These are phyloP conservation scores for Pipra filicauda DNA, from an alignment of 2,113 vertebrate genomes.

Conservation along the genomic window DNA sequence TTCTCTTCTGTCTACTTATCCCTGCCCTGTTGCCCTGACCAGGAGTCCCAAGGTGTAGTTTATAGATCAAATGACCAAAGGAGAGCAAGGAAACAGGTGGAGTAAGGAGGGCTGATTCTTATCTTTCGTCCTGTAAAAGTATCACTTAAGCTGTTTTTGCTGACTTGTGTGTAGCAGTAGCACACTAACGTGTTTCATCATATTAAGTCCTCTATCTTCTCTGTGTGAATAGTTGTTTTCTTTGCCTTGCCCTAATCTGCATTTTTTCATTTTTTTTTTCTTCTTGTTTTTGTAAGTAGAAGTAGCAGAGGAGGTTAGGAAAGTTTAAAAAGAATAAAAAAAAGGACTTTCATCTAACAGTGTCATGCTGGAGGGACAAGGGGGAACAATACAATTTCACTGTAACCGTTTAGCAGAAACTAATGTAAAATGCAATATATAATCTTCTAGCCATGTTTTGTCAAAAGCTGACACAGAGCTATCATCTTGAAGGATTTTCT, in stretches of 20 bases:
- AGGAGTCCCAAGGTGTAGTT: not conserved
- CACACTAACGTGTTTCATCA: accelerated
- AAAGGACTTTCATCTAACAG: not conserved
- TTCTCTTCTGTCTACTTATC: not conserved
- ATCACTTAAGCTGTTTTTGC: not conserved
- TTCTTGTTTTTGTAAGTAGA: not conserved
- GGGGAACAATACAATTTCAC: not conserved
- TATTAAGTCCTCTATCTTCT: accelerated
- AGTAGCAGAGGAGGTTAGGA: not conserved
- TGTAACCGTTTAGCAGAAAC: not conserved
- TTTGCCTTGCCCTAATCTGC: not conserved
- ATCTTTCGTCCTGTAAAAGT: not conserved
- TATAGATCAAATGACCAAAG: not conserved
- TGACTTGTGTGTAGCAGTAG: not conserved
- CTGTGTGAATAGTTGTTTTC: not conserved
- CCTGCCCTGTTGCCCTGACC: not conserved
- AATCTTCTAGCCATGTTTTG: not conserved
- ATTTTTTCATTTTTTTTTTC: not conserved
- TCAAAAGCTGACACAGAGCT: conserved; percentile 2
- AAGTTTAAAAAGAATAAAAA: not conserved
- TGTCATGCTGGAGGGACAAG: not conserved
- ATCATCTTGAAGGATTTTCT: not conserved
- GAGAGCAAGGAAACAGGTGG: not conserved
- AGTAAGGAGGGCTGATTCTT: accelerated
- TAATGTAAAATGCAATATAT: not conserved